These are phyloP conservation scores for Sinelater perroti DNA, from an alignment of 2,888 invertebrate species.

Conservation along the genomic window DNA sequence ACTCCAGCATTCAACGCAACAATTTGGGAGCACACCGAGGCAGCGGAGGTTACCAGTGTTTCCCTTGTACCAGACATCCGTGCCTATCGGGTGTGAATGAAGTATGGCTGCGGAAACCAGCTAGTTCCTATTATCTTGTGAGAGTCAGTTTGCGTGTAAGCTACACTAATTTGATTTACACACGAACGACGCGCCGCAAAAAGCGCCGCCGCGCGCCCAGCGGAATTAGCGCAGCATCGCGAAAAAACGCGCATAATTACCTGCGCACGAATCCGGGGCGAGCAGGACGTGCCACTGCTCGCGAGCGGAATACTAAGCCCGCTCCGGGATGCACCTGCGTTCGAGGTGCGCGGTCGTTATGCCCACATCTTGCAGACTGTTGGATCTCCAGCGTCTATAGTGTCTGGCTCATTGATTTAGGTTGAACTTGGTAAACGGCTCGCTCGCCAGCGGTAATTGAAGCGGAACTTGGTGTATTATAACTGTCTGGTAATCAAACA, in stretches of 20 bases:
- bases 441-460: slow-evolving; percentile 16
- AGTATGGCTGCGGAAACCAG: slow-evolving; percentile 15
- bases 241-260: too few species aligned
- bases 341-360: neutral
- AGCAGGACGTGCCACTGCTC: too few species aligned
- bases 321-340: too few species aligned
- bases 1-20: too few species aligned
- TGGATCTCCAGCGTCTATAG: slow-evolving; percentile 1
- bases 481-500: slow-evolving; percentile 16
- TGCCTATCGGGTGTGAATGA: slow-evolving; percentile 14
- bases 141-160: slow-evolving; percentile 8
- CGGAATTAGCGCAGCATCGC: neutral
- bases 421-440: slow-evolving; percentile 8
- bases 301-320: too few species aligned
- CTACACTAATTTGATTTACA: slow-evolving; percentile 13
- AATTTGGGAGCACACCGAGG: neutral
- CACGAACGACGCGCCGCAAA: neutral
- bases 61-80: neutral
- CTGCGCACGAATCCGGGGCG: too few species aligned
- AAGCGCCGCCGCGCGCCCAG: neutral
- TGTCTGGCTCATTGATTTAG: slow-evolving; percentile 11
- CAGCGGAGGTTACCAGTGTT: slow-evolving; percentile 2
- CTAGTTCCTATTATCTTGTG: slow-evolving; percentile 10
- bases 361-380: neutral
- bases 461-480: slow-evolving; percentile 14